Evolutionary conservation across 2,888 invertebrate species (phyloP).

Genomic region (Deilephila porcellus): DNA sequence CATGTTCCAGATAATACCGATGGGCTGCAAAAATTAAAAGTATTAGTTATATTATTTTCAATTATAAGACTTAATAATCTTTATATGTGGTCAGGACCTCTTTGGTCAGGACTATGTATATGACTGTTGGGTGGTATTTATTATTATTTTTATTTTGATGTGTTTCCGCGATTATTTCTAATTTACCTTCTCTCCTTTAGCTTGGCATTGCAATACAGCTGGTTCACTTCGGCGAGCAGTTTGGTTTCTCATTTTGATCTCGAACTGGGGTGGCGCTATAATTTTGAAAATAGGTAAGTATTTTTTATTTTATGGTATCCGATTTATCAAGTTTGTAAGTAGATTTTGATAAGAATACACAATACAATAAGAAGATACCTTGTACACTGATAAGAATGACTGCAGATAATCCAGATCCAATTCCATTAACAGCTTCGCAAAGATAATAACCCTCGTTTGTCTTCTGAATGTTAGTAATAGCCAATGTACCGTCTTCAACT

Average conservation of each 20-base stretch:
- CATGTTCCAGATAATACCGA: conserved; percentile 97
- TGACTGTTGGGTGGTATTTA: no score
- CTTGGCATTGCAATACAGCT: conserved; percentile 95
- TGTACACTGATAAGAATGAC: conserved; percentile 97
- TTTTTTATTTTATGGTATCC: neutral
- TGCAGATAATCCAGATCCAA: conserved; percentile 97
- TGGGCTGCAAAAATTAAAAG: conserved; percentile 83
- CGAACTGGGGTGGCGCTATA: conserved; percentile 95
- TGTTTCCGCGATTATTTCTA: neutral
- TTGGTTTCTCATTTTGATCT: conserved; percentile 95
- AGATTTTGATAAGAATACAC: neutral
- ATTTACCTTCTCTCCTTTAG: conserved; percentile 92
- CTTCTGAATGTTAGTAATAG: conserved; percentile 95
- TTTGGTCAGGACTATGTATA: no score
- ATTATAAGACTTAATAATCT: neutral
- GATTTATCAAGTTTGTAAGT: neutral
- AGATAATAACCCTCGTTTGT: conserved; percentile 97
- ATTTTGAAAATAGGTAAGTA: conserved; percentile 36
- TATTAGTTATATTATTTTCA: conserved; percentile 9
- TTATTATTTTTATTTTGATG: no score
- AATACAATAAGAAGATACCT: conserved; percentile 84
- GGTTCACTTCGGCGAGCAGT: conserved; percentile 96
- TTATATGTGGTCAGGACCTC: no score
- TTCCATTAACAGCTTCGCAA: conserved; percentile 98
- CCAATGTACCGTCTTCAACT: conserved; percentile 96